These are phyloP conservation scores for Sylvietta virens DNA, from an alignment of 2,113 vertebrate species.

Conservation along the genomic window DNA sequence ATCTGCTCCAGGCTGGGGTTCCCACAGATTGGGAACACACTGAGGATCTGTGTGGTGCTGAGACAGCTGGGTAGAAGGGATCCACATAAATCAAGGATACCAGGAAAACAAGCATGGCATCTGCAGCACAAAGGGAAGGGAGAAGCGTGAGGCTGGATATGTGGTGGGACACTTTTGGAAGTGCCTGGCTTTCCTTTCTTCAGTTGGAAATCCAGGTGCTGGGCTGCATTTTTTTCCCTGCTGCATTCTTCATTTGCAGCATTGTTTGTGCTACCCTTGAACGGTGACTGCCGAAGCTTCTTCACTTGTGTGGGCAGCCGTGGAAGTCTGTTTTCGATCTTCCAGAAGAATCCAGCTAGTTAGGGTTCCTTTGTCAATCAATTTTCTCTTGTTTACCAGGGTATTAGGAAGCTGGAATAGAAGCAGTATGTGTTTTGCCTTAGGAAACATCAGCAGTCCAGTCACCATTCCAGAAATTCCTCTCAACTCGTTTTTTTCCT, in stretches of 20 bases:
- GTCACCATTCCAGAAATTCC: slow-evolving; percentile 55
- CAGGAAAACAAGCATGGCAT: background rate
- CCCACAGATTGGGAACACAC: background rate
- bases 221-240: background rate
- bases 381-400: slow-evolving; percentile 29
- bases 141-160: background rate
- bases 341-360: background rate
- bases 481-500: background rate
- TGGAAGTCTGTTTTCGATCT: slow-evolving; percentile 8
- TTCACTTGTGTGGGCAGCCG: background rate
- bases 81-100: background rate
- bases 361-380: slow-evolving; percentile 9
- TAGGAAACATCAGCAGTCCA: slow-evolving; percentile 16
- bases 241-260: background rate
- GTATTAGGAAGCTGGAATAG: background rate
- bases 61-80: background rate
- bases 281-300: background rate
- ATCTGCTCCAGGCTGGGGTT: background rate
- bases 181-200: background rate
- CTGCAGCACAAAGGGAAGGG: background rate
- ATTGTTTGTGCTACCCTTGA: background rate
- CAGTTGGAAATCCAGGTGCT: background rate
- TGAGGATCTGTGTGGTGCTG: too few relatives aligned
- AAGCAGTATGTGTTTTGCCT: background rate
- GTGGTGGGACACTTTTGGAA: background rate